Evolutionary conservation across 2,888 invertebrate species (phyloP).

Genomic region (Lithophane socia): DNA sequence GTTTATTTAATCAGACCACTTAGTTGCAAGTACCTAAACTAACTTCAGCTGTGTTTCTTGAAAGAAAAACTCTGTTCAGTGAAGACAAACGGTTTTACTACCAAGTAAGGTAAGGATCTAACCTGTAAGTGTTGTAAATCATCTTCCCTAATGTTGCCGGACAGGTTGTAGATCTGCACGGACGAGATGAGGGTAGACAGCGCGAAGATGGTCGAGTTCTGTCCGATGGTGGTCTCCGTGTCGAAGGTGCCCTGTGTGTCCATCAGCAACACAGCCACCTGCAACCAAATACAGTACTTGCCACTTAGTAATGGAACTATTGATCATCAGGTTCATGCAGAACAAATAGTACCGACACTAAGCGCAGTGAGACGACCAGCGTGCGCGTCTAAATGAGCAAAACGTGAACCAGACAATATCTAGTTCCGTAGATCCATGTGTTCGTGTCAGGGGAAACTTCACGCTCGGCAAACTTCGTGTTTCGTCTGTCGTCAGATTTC

Average conservation of each 20-base stretch:
- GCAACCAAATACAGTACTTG: conserved; percentile 42
- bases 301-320: background rate
- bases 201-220: conserved; percentile 94
- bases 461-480: too few relatives aligned
- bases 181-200: conserved; percentile 98
- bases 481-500: too few relatives aligned
- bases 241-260: conserved; percentile 98
- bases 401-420: background rate
- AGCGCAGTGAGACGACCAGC: background rate
- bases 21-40: background rate
- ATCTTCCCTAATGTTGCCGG: conserved; percentile 99
- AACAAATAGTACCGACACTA: background rate
- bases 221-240: conserved; percentile 97
- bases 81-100: background rate
- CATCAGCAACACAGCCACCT: conserved; percentile 95
- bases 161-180: conserved; percentile 98
- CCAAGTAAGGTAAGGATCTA: background rate
- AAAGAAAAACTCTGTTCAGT: background rate
- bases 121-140: conserved; percentile 98
- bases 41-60: too few relatives aligned
- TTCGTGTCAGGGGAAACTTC: background rate
- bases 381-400: background rate
- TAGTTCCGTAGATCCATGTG: background rate
- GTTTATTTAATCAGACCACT: background rate
- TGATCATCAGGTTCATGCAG: background rate